A percentile compares a stretch with the other conserved stretches of the same genome.
Evolutionary conservation across 2,888 invertebrate genomes (phyloP).

Genomic region (Eudasyphora cyanicolor): DNA sequence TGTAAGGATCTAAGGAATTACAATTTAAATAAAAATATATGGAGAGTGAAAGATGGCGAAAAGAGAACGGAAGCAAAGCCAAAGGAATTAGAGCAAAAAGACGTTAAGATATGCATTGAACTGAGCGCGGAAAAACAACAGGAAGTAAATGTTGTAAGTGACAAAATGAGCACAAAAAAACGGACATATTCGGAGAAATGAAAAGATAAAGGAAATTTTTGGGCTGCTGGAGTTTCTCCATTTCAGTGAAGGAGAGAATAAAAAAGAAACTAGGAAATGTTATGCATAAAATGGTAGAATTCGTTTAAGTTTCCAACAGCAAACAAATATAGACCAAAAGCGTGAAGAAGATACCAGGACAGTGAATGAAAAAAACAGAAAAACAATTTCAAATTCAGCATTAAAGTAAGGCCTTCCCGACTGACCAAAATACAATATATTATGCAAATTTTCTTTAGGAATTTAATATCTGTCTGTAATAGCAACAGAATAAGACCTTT

Average conservation of each 20-base stretch:
- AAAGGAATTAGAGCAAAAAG: conserved; percentile 26
- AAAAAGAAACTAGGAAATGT: neutral
- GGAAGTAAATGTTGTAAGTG: conserved; percentile 14
- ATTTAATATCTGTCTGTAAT: conserved; percentile 16
- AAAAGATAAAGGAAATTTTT: conserved; percentile 20
- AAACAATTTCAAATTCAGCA: conserved; percentile 59
- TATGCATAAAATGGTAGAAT: conserved; percentile 14
- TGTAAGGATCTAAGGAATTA: conserved; percentile 54
- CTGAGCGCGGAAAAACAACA: conserved; percentile 6
- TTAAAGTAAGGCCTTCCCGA: conserved; percentile 13
- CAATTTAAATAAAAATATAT: conserved; percentile 62
- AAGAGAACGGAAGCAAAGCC: conserved; percentile 13
- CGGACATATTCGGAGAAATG: neutral
- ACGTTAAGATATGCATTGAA: conserved; percentile 59
- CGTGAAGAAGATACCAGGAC: too few species aligned
- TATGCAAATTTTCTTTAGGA: conserved; percentile 52
- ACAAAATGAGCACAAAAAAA: conserved; percentile 25
- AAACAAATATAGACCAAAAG: too few species aligned
- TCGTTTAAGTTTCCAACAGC: conserved; percentile 36
- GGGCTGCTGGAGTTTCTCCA: neutral
- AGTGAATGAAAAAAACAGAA: too few species aligned
- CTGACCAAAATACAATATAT: conserved; percentile 54
- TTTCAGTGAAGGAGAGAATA: neutral
- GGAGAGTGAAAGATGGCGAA: conserved; percentile 27
- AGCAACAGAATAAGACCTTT: neutral